Conservation (phyloP, 2,797 vertebrate genomes). For the Chelonia mydas region DNA sequence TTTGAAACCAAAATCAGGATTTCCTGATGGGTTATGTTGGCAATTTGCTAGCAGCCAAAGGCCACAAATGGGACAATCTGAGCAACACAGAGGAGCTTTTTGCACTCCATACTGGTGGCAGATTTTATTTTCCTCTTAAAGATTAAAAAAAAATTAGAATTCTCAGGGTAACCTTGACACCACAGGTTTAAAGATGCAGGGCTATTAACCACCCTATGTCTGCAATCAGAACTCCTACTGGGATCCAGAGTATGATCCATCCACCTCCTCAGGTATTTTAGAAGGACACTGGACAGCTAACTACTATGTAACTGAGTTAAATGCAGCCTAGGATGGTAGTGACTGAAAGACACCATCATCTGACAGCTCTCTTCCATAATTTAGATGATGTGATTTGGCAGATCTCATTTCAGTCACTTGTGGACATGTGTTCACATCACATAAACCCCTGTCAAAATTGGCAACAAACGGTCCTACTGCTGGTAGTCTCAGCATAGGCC, state of each 20-base stretch:
- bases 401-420: background rate
- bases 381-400: accelerated
- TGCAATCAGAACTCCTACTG: background rate
- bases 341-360: accelerated
- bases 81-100: background rate
- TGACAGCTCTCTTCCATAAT: background rate
- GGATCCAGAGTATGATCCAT: background rate
- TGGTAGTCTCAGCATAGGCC: background rate
- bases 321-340: background rate
- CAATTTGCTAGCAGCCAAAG: background rate
- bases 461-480: background rate
- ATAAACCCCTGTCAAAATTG: background rate
- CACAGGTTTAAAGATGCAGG: background rate
- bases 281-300: background rate
- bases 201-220: background rate
- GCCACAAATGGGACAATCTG: background rate
- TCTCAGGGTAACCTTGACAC: background rate
- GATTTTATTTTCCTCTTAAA: background rate
- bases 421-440: background rate
- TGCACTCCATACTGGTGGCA: background rate
- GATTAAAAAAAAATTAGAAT: background rate
- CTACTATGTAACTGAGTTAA: background rate
- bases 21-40: background rate
- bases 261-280: background rate
- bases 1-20: background rate